Conservation (phyloP, 2,888 invertebrate genomes). For the Lamproptera curius region DNA sequence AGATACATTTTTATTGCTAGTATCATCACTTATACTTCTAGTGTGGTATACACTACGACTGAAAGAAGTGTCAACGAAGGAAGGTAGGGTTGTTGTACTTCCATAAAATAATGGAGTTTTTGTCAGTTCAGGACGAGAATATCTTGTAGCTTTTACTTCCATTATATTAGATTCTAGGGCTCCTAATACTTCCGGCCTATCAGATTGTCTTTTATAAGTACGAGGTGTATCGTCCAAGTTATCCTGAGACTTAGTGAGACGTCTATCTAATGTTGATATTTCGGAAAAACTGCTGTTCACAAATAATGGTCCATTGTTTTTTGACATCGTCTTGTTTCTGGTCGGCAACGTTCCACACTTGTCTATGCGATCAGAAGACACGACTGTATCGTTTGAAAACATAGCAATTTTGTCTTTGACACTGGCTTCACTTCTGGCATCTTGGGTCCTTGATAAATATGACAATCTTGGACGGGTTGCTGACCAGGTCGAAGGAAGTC, state of each 20-base stretch:
- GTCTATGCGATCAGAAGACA: slow-evolving; percentile 59
- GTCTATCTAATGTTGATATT: slow-evolving; percentile 60
- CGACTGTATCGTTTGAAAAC: slow-evolving; percentile 81
- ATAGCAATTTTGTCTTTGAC: slow-evolving; percentile 92
- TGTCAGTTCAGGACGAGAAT: slow-evolving; percentile 35
- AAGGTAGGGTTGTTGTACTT: slow-evolving; percentile 61
- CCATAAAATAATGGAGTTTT: slow-evolving; percentile 67
- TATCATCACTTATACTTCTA: slow-evolving; percentile 67
- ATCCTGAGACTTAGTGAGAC: slow-evolving; percentile 69
- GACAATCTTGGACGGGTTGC: slow-evolving; percentile 57
- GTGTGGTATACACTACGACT: slow-evolving; percentile 55
- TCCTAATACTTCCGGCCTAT: slow-evolving; percentile 73
- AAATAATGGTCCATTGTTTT: slow-evolving; percentile 50
- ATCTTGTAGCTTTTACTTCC: slow-evolving; percentile 34
- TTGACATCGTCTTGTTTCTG: slow-evolving; percentile 44
- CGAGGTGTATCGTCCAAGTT: slow-evolving; percentile 73
- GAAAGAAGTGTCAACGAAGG: slow-evolving; percentile 45
- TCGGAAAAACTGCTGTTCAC: slow-evolving; percentile 52
- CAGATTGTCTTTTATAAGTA: slow-evolving; percentile 52
- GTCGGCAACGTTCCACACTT: slow-evolving; percentile 64
- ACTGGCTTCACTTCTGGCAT: slow-evolving; percentile 88
- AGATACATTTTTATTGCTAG: slow-evolving; percentile 50
- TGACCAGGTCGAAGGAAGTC: slow-evolving; percentile 46
- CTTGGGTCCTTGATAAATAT: slow-evolving; percentile 80
- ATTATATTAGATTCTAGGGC: slow-evolving; percentile 59